These are phyloP conservation scores for Genyomyrus donnyi DNA, from an alignment of 2,113 vertebrate species.

Conservation along the genomic window DNA sequence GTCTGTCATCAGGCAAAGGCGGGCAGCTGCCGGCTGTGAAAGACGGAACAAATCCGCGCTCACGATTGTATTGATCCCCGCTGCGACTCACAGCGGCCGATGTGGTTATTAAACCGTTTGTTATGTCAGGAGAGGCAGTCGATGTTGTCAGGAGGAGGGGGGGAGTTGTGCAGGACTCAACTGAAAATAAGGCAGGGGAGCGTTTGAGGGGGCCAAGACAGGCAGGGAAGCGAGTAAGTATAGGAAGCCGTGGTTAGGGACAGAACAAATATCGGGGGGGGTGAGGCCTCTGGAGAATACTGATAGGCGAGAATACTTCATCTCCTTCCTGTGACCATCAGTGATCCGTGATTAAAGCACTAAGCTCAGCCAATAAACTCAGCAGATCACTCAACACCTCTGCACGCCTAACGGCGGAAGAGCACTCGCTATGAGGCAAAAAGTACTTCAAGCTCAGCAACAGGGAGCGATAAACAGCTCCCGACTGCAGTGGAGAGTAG, in stretches of 20 bases:
- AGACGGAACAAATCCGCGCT: neutral
- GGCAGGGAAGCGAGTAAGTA: neutral
- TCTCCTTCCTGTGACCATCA: neutral
- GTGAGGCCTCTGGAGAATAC: neutral
- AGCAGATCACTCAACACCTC: neutral
- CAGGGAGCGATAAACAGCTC: neutral
- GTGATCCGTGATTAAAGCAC: neutral
- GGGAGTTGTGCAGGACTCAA: neutral
- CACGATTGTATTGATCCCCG: neutral
- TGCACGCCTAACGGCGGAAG: neutral
- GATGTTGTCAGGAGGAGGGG: neutral
- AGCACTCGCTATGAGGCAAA: neutral
- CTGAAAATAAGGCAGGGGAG: neutral
- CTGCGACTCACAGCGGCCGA: neutral
- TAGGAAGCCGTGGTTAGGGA: neutral
- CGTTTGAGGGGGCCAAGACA: neutral
- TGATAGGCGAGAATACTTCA: neutral
- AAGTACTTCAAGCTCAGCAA: neutral
- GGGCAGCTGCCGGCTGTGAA: neutral
- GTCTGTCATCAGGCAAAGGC: neutral
- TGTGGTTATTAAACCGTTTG: conserved; percentile 2
- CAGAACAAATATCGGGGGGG: neutral
- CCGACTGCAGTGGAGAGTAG: neutral
- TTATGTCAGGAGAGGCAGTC: neutral
- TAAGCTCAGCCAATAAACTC: neutral